Evolutionary conservation across 2,888 invertebrate genomes (phyloP).

Genomic region (Zaprionus bogoriensis): DNA sequence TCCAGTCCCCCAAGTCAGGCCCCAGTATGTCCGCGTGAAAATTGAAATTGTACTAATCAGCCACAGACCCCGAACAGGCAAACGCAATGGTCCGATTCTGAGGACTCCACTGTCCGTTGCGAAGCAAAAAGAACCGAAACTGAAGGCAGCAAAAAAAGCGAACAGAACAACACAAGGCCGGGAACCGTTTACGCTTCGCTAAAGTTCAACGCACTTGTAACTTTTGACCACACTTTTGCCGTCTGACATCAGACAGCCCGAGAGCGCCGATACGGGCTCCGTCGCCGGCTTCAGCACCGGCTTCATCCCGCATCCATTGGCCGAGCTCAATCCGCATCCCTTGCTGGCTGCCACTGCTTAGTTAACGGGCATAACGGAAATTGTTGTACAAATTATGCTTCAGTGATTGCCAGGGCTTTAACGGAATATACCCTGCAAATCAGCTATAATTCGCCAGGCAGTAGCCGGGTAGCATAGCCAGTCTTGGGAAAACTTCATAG

Average conservation of each 20-base stretch:
- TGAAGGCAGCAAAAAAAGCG: slow-evolving; percentile 10
- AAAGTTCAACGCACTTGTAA: slow-evolving; percentile 61
- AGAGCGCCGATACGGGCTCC: background rate
- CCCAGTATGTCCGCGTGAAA: slow-evolving; percentile 62
- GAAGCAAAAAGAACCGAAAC: slow-evolving; percentile 14
- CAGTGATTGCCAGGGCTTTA: slow-evolving; percentile 50
- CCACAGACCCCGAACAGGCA: slow-evolving; percentile 12
- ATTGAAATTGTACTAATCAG: slow-evolving; percentile 73
- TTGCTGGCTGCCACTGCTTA: slow-evolving; percentile 13
- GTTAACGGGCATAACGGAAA: slow-evolving; percentile 45
- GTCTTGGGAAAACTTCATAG: too few relatives aligned
- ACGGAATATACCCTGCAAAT: slow-evolving; percentile 11
- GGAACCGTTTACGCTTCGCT: slow-evolving; percentile 63
- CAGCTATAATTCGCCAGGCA: too few relatives aligned
- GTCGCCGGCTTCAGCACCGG: slow-evolving; percentile 1
- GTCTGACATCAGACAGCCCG: slow-evolving; percentile 21
- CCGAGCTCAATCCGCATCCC: slow-evolving; percentile 18
- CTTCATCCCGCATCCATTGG: slow-evolving; percentile 27
- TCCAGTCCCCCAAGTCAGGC: slow-evolving; percentile 14
- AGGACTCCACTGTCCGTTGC: slow-evolving; percentile 13
- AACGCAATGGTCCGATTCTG: slow-evolving; percentile 5
- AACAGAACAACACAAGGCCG: slow-evolving; percentile 13
- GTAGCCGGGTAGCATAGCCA: too few relatives aligned
- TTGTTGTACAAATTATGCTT: slow-evolving; percentile 66
- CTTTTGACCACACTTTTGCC: slow-evolving; percentile 55